Evolutionary conservation across 2,888 invertebrate species (phyloP).

Genomic region (Sisyra nigra): DNA sequence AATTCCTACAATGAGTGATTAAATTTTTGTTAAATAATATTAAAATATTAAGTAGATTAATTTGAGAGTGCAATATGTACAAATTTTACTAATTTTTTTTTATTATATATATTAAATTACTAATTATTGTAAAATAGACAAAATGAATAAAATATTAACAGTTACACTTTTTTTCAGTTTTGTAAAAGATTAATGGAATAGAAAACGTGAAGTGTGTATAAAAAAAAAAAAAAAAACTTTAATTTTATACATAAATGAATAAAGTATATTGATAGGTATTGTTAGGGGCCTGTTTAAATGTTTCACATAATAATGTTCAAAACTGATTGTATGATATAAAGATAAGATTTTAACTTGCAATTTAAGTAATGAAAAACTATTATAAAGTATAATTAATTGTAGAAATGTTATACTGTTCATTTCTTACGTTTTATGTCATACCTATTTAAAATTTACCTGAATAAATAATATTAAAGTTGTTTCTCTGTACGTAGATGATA

Average conservation of each 20-base stretch:
- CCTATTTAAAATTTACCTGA: too few relatives aligned
- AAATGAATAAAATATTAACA: slow-evolving; percentile 1
- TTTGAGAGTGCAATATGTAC: slow-evolving; percentile 54
- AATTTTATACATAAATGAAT: slow-evolving; percentile 5
- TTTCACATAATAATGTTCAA: too few relatives aligned
- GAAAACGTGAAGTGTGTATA: not conserved
- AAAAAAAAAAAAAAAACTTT: too few relatives aligned
- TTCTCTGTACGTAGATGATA: not conserved
- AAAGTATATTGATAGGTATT: not conserved
- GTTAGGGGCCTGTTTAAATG: too few relatives aligned
- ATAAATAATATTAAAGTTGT: too few relatives aligned
- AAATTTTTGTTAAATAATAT: slow-evolving; percentile 8
- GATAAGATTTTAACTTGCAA: too few relatives aligned
- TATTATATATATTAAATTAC: slow-evolving; percentile 21
- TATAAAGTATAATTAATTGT: too few relatives aligned
- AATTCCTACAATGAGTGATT: slow-evolving; percentile 10
- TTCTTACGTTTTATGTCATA: too few relatives aligned
- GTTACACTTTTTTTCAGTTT: too few relatives aligned
- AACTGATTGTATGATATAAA: too few relatives aligned
- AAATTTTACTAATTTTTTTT: slow-evolving; percentile 41
- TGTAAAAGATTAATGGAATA: not conserved
- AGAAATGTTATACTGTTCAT: too few relatives aligned
- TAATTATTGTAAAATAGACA: slow-evolving; percentile 2
- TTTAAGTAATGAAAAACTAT: too few relatives aligned
- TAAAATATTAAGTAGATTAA: slow-evolving; percentile 19